phyloP scores from a whole-genome alignment of 2,113 vertebrate genomes.

The Eulemur macaco region DNA sequence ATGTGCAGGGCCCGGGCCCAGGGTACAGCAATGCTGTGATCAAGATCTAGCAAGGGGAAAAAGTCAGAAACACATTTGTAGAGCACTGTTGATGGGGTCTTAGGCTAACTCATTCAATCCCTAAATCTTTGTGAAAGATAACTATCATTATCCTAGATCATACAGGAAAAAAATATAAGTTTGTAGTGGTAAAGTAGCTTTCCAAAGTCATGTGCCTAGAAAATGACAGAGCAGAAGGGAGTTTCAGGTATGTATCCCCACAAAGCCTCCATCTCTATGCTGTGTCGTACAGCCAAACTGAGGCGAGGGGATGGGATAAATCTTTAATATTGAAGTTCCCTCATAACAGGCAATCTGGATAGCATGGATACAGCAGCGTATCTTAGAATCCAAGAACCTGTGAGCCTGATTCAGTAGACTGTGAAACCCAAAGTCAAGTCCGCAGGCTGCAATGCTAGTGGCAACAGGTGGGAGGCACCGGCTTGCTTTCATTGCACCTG shows the following conservation, averaged over 20 bases:
- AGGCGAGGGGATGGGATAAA: rapidly evolving
- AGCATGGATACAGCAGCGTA: rapidly evolving
- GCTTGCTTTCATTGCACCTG: background rate
- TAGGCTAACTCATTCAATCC: background rate
- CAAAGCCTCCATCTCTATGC: background rate
- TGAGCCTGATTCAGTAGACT: background rate
- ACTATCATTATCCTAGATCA: background rate
- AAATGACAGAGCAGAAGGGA: background rate
- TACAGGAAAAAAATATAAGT: background rate
- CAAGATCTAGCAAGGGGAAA: background rate
- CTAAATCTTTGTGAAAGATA: background rate
- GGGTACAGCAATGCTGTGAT: too few relatives aligned
- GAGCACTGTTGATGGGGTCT: background rate
- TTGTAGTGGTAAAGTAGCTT: background rate
- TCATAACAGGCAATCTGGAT: rapidly evolving
- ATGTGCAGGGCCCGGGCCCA: rapidly evolving
- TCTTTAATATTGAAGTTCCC: background rate
- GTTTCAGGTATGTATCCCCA: background rate
- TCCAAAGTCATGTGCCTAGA: background rate
- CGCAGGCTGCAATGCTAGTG: rapidly evolving
- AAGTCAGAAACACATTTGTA: background rate
- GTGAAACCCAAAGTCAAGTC: background rate
- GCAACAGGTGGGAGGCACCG: background rate
- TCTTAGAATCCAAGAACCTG: background rate
- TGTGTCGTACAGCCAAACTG: rapidly evolving